phyloP scores from a whole-genome alignment of 2,888 invertebrate genomes.

The Girardia tigrina region DNA sequence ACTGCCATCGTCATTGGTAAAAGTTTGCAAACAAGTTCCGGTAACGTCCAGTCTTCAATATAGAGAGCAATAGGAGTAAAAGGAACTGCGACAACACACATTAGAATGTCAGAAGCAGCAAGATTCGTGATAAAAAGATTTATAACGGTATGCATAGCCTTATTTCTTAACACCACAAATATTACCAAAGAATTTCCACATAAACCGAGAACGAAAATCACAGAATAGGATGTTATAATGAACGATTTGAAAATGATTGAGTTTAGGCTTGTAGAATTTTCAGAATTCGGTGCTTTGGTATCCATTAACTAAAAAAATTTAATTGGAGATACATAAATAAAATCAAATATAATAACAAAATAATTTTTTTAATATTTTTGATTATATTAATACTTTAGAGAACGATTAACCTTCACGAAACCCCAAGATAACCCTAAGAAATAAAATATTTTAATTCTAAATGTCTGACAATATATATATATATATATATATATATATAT shows the following conservation, averaged over 20 bases:
- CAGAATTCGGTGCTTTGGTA: no score
- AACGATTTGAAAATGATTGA: neutral
- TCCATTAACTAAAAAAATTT: no score
- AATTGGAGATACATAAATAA: no score
- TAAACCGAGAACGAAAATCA: constrained; percentile 53
- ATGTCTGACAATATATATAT: no score
- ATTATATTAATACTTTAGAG: no score
- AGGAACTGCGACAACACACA: constrained; percentile 81
- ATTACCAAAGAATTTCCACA: constrained; percentile 61
- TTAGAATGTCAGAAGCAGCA: constrained; percentile 79
- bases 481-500: no score
- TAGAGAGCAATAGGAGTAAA: constrained; percentile 90
- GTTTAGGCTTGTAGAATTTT: no score
- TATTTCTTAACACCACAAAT: constrained; percentile 77
- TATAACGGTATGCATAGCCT: constrained; percentile 90
- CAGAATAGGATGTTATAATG: neutral
- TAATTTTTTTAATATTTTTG: no score
- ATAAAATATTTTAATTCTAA: no score
- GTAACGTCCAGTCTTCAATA: constrained; percentile 78
- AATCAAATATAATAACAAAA: no score
- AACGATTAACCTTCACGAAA: no score
- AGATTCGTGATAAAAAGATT: constrained; percentile 91
- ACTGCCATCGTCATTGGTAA: constrained; percentile 70
- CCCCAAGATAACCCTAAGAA: no score
- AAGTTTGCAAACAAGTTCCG: constrained; percentile 72